Conservation (phyloP, 2,113 vertebrate genomes). For the Alligator sinensis region DNA sequence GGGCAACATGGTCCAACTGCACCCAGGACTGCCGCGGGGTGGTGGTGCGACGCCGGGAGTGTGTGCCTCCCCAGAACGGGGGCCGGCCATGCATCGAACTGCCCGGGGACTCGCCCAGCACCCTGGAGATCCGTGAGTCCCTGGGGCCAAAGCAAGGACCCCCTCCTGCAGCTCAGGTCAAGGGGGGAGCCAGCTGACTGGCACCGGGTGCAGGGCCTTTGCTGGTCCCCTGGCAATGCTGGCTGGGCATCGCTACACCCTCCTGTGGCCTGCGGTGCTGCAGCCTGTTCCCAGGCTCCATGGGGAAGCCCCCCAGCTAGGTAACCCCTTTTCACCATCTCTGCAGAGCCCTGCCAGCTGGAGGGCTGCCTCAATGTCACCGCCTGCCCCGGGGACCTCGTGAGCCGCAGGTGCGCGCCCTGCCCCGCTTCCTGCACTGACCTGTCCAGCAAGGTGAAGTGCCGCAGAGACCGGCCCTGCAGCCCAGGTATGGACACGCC, state of each 20-base stretch:
- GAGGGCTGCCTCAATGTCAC: conserved; percentile 81
- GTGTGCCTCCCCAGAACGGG: conserved; percentile 81
- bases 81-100: conserved; percentile 82
- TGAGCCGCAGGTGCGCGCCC: conserved; percentile 78
- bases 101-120: conserved; percentile 43
- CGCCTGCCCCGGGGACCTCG: conserved; percentile 79
- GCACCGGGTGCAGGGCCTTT: background rate
- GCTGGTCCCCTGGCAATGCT: background rate
- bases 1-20: conserved; percentile 88
- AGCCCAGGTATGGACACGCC: conserved; percentile 77
- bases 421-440: conserved; percentile 89
- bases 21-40: conserved; percentile 81
- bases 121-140: conserved; percentile 83
- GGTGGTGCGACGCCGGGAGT: conserved; percentile 80
- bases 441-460: conserved; percentile 69
- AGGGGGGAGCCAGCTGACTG: background rate
- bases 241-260: background rate
- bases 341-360: conserved; percentile 68
- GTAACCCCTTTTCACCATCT: too few species aligned
- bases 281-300: too few species aligned
- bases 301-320: background rate
- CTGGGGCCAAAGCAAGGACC: background rate
- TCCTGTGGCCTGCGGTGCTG: too few species aligned
- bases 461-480: conserved; percentile 74
- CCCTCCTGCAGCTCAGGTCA: too few species aligned